Evolutionary conservation across 2,113 vertebrate genomes (phyloP).

Genomic region (Melanostigma gelatinosum): DNA sequence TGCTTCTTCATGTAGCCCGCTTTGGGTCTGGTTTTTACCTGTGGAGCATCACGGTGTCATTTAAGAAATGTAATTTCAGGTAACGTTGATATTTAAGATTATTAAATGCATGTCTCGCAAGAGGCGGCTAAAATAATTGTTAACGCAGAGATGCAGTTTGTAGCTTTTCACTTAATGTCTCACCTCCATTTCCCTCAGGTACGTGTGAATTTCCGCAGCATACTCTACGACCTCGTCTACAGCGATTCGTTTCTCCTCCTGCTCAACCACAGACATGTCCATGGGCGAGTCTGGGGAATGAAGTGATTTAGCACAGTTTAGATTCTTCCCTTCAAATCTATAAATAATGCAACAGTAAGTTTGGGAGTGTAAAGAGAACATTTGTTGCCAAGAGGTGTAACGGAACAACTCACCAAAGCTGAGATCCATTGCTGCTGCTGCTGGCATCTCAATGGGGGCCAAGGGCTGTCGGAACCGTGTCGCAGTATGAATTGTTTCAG

Average conservation of each 20-base stretch:
- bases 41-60: not conserved
- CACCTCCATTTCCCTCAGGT: conserved; percentile 96
- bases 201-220: conserved; percentile 88
- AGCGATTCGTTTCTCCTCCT: conserved; percentile 82
- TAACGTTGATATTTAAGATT: not conserved
- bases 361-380: not conserved
- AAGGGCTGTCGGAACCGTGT: conserved; percentile 86
- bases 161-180: not conserved
- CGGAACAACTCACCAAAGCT: conserved; percentile 85
- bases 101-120: too few species aligned
- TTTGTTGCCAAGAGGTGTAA: not conserved
- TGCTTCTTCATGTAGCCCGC: conserved; percentile 97
- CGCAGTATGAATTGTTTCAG: conserved; percentile 78
- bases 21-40: conserved; percentile 94
- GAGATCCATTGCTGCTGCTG: conserved; percentile 80
- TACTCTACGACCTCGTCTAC: conserved; percentile 91
- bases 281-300: conserved; percentile 89
- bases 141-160: not conserved
- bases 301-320: not conserved
- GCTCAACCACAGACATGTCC: conserved; percentile 92
- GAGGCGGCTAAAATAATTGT: not conserved
- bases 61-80: not conserved
- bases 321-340: not conserved
- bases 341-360: not conserved
- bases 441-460: conserved; percentile 83